Conservation (phyloP, 92 coral and sea anemone genomes). For the Parazoanthus darwini region DNA sequence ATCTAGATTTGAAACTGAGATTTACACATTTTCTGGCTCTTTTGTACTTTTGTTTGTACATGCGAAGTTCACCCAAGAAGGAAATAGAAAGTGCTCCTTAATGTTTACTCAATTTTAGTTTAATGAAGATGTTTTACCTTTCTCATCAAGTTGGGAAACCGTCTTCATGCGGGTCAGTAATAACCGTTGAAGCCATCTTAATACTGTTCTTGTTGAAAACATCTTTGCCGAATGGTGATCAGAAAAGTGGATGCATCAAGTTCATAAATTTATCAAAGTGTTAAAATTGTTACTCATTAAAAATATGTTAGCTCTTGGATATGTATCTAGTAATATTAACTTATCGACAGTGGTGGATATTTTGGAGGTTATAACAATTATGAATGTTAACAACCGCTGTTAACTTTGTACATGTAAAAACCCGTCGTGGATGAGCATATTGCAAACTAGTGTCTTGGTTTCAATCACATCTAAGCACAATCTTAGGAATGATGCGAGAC, state of each 20-base stretch:
- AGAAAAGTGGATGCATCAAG: no score
- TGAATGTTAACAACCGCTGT: slow-evolving; percentile 33
- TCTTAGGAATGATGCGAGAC: no score
- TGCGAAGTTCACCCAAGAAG: slow-evolving; percentile 21
- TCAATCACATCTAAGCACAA: no score
- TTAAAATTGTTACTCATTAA: background rate
- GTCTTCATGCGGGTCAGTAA: background rate
- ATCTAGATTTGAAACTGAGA: no score
- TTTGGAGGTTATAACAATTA: background rate
- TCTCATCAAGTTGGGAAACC: background rate
- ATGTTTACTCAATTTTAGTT: slow-evolving; percentile 18
- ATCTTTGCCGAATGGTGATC: no score
- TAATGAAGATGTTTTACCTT: slow-evolving; percentile 2
- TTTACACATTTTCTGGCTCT: no score
- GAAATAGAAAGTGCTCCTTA: background rate
- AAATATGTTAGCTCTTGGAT: background rate
- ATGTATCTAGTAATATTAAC: background rate
- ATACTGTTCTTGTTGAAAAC: background rate
- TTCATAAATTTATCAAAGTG: no score
- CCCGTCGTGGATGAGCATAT: no score
- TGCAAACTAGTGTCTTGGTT: no score
- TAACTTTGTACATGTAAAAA: no score
- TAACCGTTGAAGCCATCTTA: background rate
- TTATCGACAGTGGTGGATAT: background rate
- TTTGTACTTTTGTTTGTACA: slow-evolving; percentile 17